phyloP scores from a whole-genome alignment of 1,140 invertebrate species.

The Pomacea maculata region DNA sequence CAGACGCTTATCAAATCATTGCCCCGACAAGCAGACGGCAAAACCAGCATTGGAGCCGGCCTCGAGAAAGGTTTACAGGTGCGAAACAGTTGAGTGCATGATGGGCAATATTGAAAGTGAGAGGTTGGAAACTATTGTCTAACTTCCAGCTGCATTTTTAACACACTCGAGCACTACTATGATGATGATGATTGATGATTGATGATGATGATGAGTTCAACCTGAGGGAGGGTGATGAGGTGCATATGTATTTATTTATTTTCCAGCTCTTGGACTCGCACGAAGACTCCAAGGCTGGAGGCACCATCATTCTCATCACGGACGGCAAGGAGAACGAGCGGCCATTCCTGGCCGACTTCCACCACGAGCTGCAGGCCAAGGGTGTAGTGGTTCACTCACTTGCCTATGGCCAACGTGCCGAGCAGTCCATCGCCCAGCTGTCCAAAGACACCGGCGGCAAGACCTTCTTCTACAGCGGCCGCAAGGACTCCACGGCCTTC shows the following conservation, averaged over 20 bases:
- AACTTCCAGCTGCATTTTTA: too few relatives aligned
- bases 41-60: constrained; percentile 40
- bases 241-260: too few relatives aligned
- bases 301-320: constrained; percentile 40
- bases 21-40: constrained; percentile 31
- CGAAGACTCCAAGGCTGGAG: constrained; percentile 24
- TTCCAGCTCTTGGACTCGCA: constrained; percentile 22
- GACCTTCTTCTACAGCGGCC: constrained; percentile 37
- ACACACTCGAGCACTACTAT: too few relatives aligned
- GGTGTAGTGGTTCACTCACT: constrained; percentile 38
- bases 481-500: constrained; percentile 31
- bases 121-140: not conserved
- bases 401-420: constrained; percentile 38
- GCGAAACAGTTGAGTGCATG: not conserved
- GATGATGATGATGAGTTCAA: too few relatives aligned
- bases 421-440: constrained; percentile 32
- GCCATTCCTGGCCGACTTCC: constrained; percentile 30
- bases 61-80: constrained; percentile 38
- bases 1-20: constrained; percentile 27
- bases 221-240: too few relatives aligned
- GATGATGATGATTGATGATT: too few relatives aligned
- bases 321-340: constrained; percentile 45
- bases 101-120: not conserved
- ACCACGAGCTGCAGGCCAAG: constrained; percentile 9
- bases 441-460: constrained; percentile 35